Evolutionary conservation across 2,888 invertebrate species (phyloP), one percentile per base, ranked within the genome.

Genomic region (Andrena bicolor): DNA sequence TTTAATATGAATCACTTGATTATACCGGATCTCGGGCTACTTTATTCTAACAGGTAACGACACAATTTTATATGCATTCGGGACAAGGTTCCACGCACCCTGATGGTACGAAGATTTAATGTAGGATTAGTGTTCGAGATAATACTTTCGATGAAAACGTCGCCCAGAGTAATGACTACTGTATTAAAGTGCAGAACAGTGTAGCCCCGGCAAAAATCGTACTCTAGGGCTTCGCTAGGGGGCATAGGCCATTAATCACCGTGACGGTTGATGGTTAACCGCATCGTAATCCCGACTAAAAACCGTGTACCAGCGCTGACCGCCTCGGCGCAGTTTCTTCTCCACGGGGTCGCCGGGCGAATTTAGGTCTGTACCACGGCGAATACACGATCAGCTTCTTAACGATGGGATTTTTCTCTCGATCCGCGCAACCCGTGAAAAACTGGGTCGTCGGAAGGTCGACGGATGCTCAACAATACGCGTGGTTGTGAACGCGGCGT

Each of bases 141-240:
- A 58, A 80, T 72, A 51, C 72, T 68, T 64, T 58, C 63, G 49
- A 63, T 64, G 77, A 64, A 72, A 74, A 61, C 49, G 71, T 79
- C 75, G 13, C 61, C 2, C 26, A 32, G 69, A 85, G 76, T 85
- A 85, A 85, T 79, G 82, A 80, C 71, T 28, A 51, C 60, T 85
- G 76, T 76, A 80, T 60, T 60, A 82, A 82, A 86, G 86, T 86
- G 86, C 86, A 71, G 77, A 86, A 85, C 80, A 78, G 83, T 86
- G 86, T 86, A 83, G 28, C 65, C 28, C 73, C 68, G 73, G 63
- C 66, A 82, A 83, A 86, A 86, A 80, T 85, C 85, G 64, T 16
- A 61, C 35, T 26, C 77, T 73, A 75, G 69, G 73, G 68, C 48
- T 71, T 71, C 70, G 65, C 75, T 82, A 71, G 68, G 48, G 72